Evolutionary conservation across 2,888 invertebrate species (phyloP), one percentile per base, ranked within the genome.

Genomic region (Bombylius major): DNA sequence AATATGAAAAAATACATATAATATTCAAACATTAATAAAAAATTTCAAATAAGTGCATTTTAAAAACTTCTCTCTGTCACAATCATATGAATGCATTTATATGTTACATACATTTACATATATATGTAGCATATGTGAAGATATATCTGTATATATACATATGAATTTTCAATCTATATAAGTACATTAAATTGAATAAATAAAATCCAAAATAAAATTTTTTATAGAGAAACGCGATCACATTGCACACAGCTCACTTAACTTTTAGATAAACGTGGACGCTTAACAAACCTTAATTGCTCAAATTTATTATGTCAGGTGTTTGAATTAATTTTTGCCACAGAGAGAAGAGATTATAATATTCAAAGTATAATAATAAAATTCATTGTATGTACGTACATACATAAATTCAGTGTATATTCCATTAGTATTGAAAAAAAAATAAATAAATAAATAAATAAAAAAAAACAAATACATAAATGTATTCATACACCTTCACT

Each of bases 291-390:
- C 59, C 62, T 62, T 62, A 62, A 62, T 62, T 62, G 62, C 62
- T 60, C 62, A 61, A 62, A 62, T 62, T 62, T 62, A 62, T 62
- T 61, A 62, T 62, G 62, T 61, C 62, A 62, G 62, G 62, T 62
- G 61, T 50, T 60, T 61, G 58, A 61, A 61, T 61, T 61, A 60
- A 62, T 61, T 62, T 59, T 42, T 56, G 58, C 53, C 46, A 56
- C 54, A 42, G 12, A 42, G 7, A 36, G 9, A 36, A 6, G 9
- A 36, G 9, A 23, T 23, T 23, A 23, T 23, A 23, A 23, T 23
- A 23, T 23, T 23, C 23, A 23, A 23, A 23, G 23, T 3, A n/a
- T n/a, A 23, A 23, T 23, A 23, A 23, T 23, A 23, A 23, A 23
- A 23, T 23, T 23, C 23, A 23, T 2, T 23, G 3, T 23, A 23